Base-by-base conservation (phyloP, 1,140 invertebrate species). In the Helicoverpa zea region DNA sequence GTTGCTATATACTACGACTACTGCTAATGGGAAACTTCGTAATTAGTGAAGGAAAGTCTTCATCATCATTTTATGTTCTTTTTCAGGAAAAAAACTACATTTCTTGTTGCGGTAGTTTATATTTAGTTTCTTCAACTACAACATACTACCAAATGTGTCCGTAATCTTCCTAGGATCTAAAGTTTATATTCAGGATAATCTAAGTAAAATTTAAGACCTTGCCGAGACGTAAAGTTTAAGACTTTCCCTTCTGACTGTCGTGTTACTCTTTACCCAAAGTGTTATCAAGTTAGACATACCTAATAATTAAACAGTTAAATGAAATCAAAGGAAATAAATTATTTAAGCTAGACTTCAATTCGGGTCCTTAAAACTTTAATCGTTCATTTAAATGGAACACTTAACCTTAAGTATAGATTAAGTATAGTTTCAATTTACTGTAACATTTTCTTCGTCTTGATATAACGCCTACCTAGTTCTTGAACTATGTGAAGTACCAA, bases 311-410 rank as follows among this genome's bases (percentile, higher is more conserved):
- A 7, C 3, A 23, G 35, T 49, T 16, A 68, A 68, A 68, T 68
- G 16, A 23, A 68, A 68, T 68, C 43, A 68, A 43, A 68, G 9
- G 43, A 13, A 13, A 49, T 16, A 68, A 68, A 68, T 68, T 49
- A 68, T 68, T 49, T 2, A 51, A 47, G 35, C 16, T 51, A 68
- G 13, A 11, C 18, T 49, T 49, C 10, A 16, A 43, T 49, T 68
- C 64, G 64, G 13, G 13, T 23, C 43, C 64, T 68, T 72, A 72
- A 29, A 72, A 72, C 68, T 72, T 72, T n/a, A 14, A 43, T 72
- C 68, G 49, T 72, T 52, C 29, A 14, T 72, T 30, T 54, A 54
- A 72, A 52, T 30, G 12, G 68, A 72, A 72, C 16, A 54, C 13
- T 70, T 54, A 54, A 23, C 23, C 23, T 23, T 23, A 23, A 23